Evolutionary conservation across 2,113 vertebrate genomes (phyloP), one percentile per base, ranked within the genome.

Genomic region (Phasianus colchicus): DNA sequence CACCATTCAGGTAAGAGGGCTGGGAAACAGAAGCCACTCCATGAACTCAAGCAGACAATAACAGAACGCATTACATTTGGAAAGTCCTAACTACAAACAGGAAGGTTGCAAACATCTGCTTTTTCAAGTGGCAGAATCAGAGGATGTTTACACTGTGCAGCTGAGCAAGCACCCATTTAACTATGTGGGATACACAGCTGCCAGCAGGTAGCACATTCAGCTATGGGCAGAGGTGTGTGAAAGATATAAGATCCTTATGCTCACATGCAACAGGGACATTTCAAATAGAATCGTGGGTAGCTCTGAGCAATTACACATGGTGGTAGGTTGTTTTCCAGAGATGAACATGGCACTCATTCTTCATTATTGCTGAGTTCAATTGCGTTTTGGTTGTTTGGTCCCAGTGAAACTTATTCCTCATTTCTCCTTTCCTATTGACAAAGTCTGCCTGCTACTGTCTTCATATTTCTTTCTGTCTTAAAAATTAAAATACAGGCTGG

Each of bases 81-180:
- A 77, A 92, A 81, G 81, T 66, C 74, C 63, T 69, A 50, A 71
- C 80, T 74, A 40, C 12, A 24, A 79, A n/a, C 69, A 84, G 60
- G 30, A 92, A 42, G 36, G 48, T 29, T 84, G 42, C 66, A 75
- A 69, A 73, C 32, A 72, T 57, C 66, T 69, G 63, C 0, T 0
- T 78, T 93, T 88, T 54, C 79, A 84, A 80, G 69, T 0, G 0
- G 58, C 50, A 54, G 30, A 0, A 0, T 38, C 70, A 60, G 65
- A 34, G 50, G 55, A n/a, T 42, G 66, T 48, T 88, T 42, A 66
- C 34, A 64, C 40, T 43, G 20, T 17, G 8, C 0, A 5, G 42
- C n/a, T 38, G 27, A 86, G 76, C 13, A 38, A 3, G 9, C 21
- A 29, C 22, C 4, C 20, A 9, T 43, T 84, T 34, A 64, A 64